Evolutionary conservation across 2,888 invertebrate genomes (phyloP), one percentile per base, ranked within the genome.

Genomic region (Netelia melanura): DNA sequence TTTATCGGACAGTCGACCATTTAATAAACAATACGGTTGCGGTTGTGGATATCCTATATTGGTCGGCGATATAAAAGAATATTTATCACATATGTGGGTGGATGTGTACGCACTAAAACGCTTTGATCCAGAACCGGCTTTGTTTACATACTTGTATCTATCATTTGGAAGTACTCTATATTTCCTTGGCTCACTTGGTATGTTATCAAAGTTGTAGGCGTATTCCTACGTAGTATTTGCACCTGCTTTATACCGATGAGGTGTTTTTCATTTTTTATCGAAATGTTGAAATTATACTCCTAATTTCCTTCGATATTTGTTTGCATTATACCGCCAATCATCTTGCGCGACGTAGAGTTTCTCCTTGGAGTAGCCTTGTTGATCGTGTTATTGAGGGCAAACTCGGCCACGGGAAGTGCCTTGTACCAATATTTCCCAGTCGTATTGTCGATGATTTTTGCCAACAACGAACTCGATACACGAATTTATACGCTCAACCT

Each of bases 221-320:
- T 9, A 87, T 58, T 64, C 86, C 81, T 9, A 88, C 83, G 21
- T 83, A 84, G 68, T 88, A 17, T 17, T 17, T 17, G 17, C 89
- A 8, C 82, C 86, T 6, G 81, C 78, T 30, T 84, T 52, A 54
- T 86, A 88, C 43, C 75, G 61, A 56, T 64, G 64, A 3, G 87
- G 83, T 23, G 23, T 56, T 80, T 90, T 90, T 67, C 87, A 89
- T 62, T 75, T 90, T 61, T 85, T 87, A 81, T 92, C 84, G 85
- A 84, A 90, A 77, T 87, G 72, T 10, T 30, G 68, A 89, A 83
- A 81, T 89, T 90, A 23, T 88, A 87, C 3, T 80, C 25, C 64
- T 91, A 89, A 10, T 2, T 75, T 75, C 87, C 85, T n/a, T 70
- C 43, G 44, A 90, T 91, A 10, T 23, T 79, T 11, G 71, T 23